Base-by-base conservation (phyloP, 2,113 vertebrate species). In the Bubo blakistoni region DNA sequence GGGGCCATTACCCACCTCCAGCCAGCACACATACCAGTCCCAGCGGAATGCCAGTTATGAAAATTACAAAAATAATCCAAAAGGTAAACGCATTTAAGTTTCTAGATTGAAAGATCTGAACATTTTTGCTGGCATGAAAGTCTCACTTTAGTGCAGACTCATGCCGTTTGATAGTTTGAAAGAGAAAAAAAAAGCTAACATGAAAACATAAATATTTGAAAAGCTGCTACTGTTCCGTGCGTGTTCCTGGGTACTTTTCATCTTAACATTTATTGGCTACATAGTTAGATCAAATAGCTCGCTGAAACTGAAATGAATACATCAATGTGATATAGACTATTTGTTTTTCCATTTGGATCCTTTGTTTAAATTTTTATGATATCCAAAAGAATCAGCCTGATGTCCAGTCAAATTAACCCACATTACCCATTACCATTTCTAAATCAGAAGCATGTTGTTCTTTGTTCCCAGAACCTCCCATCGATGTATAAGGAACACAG, bases 141-240 rank as follows among this genome's bases (percentile, higher is more conserved):
- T 84, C 15, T 40, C 46, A 74, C 52, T 79, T 89, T 76, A 95
- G 89, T 85, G 86, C 49, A 92, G 40, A 57, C 11, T 59, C 15
- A 29, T 38, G 34, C 16, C 29, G 5, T 72, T 71, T 91, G 83
- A 91, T 92, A 92, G 44, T 72, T 91, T 84, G 38, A 78, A 91
- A 71, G 22, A 52, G n/a, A 6, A 76, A 72, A 81, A 72, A 57
- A 76, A 5, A 0, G 11, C 13, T 65, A 55, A 58, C 26, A 94
- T 0, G 3, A 81, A 93, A 96, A 83, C 25, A 95, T 94, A 94
- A 96, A 96, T 96, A 96, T 94, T 96, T 94, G 81, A 93, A 93
- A 94, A 88, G 80, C 57, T 84, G 51, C 52, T 93, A 54, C 65
- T 69, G 29, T 88, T 86, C 67, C 40, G 16, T 47, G 12, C 3